Evolutionary conservation across 2,113 vertebrate species (phyloP).

Genomic region (Malaclemys terrapin): DNA sequence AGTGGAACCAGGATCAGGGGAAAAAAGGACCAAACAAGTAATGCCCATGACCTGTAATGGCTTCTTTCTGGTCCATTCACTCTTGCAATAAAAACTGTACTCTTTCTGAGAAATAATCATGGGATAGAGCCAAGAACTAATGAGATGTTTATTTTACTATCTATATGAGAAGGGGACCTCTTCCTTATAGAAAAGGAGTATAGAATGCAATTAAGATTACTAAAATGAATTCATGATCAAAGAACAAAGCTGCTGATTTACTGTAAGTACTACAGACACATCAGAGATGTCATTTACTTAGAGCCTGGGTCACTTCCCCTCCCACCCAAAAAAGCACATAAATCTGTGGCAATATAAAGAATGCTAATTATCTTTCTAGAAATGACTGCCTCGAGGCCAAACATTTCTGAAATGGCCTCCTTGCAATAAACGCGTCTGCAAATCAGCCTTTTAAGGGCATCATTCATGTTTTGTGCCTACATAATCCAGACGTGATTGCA

Average conservation of each 20-base stretch:
- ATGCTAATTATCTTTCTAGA: constrained; percentile 39
- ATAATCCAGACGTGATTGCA: neutral
- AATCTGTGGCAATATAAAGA: neutral
- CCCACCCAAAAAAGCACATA: neutral
- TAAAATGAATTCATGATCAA: neutral
- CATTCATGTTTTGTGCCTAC: neutral
- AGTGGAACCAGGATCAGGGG: neutral
- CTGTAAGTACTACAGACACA: neutral
- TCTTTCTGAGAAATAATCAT: neutral
- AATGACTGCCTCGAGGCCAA: neutral
- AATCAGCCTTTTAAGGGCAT: neutral
- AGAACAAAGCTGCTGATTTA: neutral
- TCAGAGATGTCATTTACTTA: neutral
- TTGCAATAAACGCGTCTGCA: constrained; percentile 10
- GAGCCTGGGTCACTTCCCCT: neutral
- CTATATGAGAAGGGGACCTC: neutral
- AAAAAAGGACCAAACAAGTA: neutral
- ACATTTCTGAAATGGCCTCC: neutral
- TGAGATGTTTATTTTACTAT: neutral
- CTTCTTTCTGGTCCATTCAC: neutral
- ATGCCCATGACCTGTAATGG: neutral
- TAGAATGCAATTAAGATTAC: neutral
- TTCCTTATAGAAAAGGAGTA: neutral
- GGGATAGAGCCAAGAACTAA: neutral
- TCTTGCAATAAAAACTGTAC: neutral